Evolutionary conservation across 2,113 vertebrate species (phyloP).

Genomic region (Ariopsis seemanni): DNA sequence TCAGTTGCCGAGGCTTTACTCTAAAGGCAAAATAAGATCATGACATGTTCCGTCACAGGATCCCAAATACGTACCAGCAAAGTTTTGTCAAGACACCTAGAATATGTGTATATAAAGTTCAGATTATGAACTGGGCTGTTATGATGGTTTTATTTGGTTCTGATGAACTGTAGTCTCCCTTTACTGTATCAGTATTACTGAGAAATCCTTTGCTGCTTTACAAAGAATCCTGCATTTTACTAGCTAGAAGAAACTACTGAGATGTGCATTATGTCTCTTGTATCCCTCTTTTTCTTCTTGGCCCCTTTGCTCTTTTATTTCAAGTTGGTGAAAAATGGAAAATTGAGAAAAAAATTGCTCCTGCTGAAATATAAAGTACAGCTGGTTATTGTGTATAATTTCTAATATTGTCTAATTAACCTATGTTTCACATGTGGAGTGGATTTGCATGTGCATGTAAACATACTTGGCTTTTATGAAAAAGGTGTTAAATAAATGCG

Average conservation of each 20-base stretch:
- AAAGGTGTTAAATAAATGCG: neutral
- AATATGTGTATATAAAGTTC: neutral
- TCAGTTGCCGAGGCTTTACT: neutral
- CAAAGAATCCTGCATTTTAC: neutral
- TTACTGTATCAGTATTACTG: neutral
- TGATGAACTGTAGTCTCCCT: neutral
- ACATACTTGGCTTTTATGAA: neutral
- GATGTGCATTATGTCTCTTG: neutral
- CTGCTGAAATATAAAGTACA: neutral
- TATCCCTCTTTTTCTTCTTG: neutral
- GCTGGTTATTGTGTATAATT: neutral
- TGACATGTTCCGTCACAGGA: neutral
- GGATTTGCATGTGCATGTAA: neutral
- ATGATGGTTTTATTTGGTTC: neutral
- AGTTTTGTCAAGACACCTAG: neutral
- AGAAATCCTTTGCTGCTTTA: neutral
- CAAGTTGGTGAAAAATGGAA: neutral
- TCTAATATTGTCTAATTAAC: neutral
- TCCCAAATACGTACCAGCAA: neutral
- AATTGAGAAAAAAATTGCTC: neutral
- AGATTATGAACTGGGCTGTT: neutral
- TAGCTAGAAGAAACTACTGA: neutral
- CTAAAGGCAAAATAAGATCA: neutral
- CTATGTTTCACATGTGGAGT: neutral
- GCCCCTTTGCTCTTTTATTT: neutral